Base-by-base conservation (phyloP, 2,888 invertebrate species). In the Auanema freiburgensis region DNA sequence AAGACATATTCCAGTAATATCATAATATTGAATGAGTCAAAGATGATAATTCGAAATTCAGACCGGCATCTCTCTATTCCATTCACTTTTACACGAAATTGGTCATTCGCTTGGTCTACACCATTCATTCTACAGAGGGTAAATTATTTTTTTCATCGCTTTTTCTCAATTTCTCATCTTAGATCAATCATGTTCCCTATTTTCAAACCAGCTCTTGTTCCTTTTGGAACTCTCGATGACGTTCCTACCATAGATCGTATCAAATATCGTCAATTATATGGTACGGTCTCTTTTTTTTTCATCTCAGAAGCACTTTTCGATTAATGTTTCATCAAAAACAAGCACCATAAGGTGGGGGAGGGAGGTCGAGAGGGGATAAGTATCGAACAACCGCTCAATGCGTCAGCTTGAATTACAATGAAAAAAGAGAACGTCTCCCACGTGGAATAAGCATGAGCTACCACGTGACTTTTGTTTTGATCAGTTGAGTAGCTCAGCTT, bases 141-240 rank as follows among this genome's bases (percentile, higher is more conserved):
- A n/a, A 14, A 33, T 5, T 4, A 8, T n/a, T 46, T 46, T 46
- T 46, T 46, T 46, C 8, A 46, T 33, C n/a, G 11, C 25, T 24
- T 21, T 11, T 53, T 51, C 16, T 23, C 14, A 25, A 40, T 25
- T 61, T 52, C 54, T 24, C n/a, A 33, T 57, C 57, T 52, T 24
- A 71, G 72, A 12, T 78, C 79, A 16, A 73, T 79, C 40, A 79
- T 79, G 79, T 71, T 74, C 59, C 79, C 79, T 5, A 71, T 79
- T 14, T 71, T 79, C 54, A 71, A 76, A 51, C 74, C 73, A 25
- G 61, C 71, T 42, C 56, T 70, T 8, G 59, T 72, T 11, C 67
- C 69, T 12, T 65, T 58, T 53, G 68, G 68, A 41, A 68, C 70
- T 24, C 14, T 68, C 16, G 68, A 72, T 59, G 66, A 41, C 49